Percentiles rank a stretch among this genome's conserved stretches.
Evolutionary conservation across 2,797 vertebrate species (phyloP).

Genomic region (Sylvilagus floridanus): DNA sequence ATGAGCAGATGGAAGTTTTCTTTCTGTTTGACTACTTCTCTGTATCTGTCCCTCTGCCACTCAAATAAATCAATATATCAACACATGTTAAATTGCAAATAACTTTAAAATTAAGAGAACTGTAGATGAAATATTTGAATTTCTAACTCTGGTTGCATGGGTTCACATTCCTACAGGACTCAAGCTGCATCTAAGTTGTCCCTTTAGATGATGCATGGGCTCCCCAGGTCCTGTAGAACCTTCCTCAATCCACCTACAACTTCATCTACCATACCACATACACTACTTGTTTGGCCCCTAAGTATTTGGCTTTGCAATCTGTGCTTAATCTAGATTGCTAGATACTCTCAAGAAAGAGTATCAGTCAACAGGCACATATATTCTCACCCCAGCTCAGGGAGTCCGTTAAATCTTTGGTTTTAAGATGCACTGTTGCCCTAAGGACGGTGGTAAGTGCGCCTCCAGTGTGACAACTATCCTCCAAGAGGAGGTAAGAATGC

Average conservation of each 20-base stretch:
- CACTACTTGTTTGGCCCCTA: neutral
- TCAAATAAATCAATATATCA: too few species aligned
- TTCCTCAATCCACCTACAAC: fast-evolving
- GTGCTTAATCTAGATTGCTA: neutral
- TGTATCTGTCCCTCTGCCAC: too few species aligned
- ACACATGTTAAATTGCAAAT: neutral
- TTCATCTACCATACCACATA: neutral
- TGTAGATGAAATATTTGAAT: slow-evolving; percentile 23
- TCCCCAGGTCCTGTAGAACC: neutral
- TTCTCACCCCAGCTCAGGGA: neutral
- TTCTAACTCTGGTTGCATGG: neutral
- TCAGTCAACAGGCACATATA: neutral
- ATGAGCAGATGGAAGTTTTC: too few species aligned
- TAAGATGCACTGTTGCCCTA: neutral
- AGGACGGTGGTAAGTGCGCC: too few species aligned
- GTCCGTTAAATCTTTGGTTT: neutral
- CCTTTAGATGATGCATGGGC: neutral
- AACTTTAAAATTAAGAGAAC: slow-evolving; percentile 37
- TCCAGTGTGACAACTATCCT: neutral
- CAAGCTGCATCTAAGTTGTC: neutral
- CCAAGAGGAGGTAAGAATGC: neutral
- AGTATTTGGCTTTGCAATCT: neutral
- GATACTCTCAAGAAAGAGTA: neutral
- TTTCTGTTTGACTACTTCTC: too few species aligned
- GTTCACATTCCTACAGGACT: neutral